These are phyloP conservation scores for Percopsis transmontana DNA, from an alignment of 2,113 vertebrate species.

Conservation along the genomic window DNA sequence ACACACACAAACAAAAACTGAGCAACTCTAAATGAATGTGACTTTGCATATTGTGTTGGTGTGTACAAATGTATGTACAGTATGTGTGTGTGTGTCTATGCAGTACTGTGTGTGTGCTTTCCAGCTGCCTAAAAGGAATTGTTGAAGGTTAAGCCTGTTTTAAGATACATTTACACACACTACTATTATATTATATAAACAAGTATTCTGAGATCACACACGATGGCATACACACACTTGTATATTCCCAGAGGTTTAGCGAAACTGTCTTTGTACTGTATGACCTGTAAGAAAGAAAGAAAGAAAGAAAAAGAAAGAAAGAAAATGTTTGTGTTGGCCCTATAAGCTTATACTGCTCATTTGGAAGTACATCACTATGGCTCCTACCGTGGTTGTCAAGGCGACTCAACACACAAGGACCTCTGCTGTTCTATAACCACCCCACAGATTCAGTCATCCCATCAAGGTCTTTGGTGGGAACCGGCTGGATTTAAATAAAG, in stretches of 20 bases:
- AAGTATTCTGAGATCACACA: constrained; percentile 4
- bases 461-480: background rate
- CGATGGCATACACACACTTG: background rate
- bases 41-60: background rate
- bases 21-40: background rate
- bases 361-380: constrained; percentile 1
- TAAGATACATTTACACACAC: constrained; percentile 38
- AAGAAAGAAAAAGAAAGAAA: too few species aligned
- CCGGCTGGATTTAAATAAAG: background rate
- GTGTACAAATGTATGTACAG: background rate
- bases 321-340: background rate
- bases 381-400: constrained; percentile 17
- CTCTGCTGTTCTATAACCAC: constrained; percentile 28
- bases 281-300: too few species aligned
- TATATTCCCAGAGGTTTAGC: too few species aligned
- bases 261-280: too few species aligned
- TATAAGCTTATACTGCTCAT: constrained; percentile 13
- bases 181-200: constrained; percentile 41
- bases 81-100: constrained; percentile 13
- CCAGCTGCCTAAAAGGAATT: constrained; percentile 38
- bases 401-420: constrained; percentile 16
- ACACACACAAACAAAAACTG: background rate
- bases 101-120: constrained; percentile 12
- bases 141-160: constrained; percentile 56
- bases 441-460: background rate